Conservation (phyloP, 1,140 invertebrate genomes). For the Drosophila triauraria region DNA sequence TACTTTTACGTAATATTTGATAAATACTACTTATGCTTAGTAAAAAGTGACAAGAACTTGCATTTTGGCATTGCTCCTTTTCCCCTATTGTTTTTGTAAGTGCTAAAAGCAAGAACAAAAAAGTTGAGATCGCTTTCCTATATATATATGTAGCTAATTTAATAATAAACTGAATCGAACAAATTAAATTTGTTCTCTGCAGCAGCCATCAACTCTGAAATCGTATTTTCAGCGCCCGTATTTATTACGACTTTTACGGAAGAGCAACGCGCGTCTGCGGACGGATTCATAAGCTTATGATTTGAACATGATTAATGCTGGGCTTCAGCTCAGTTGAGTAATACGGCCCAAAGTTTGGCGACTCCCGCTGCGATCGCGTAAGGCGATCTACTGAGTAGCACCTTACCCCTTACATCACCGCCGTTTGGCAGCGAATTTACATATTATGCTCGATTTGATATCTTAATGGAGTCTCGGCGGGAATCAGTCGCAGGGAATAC, state of each 20-base stretch:
- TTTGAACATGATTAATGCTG: constrained; percentile 66
- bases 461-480: constrained; percentile 40
- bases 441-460: constrained; percentile 28
- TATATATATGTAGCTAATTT: too few species aligned
- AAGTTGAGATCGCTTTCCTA: too few species aligned
- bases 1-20: too few species aligned
- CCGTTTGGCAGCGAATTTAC: constrained; percentile 10
- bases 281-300: constrained; percentile 58
- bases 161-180: too few species aligned
- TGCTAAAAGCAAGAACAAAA: too few species aligned
- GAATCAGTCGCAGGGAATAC: constrained; percentile 12
- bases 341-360: constrained; percentile 10
- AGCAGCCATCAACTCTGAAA: constrained; percentile 21
- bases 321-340: constrained; percentile 32
- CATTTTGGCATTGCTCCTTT: too few species aligned
- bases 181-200: not conserved
- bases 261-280: constrained; percentile 14
- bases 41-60: too few species aligned
- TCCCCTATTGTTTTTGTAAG: too few species aligned
- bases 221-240: constrained; percentile 19
- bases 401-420: constrained; percentile 58
- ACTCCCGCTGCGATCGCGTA: constrained; percentile 44
- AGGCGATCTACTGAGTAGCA: constrained; percentile 33
- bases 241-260: constrained; percentile 10
- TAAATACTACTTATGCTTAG: too few species aligned